These are phyloP conservation scores for Linepithema humile DNA, from an alignment of 1,140 invertebrate genomes.

Conservation along the genomic window DNA sequence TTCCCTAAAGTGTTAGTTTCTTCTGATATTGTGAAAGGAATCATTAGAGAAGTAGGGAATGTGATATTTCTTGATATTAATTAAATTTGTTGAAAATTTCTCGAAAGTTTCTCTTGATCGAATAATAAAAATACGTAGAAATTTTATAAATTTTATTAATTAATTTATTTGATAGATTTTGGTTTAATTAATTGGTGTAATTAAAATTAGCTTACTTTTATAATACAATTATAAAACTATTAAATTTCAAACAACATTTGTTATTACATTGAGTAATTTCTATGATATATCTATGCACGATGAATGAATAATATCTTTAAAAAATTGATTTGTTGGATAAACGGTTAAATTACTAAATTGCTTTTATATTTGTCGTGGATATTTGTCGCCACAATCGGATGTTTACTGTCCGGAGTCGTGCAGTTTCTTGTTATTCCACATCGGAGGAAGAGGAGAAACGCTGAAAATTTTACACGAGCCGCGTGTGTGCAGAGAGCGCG, in stretches of 20 bases:
- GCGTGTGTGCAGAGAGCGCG: conserved; percentile 12
- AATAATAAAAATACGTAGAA: no score
- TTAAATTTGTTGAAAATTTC: no score
- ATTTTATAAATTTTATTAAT: no score
- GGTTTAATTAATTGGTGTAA: no score
- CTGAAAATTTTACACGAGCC: conserved; percentile 27
- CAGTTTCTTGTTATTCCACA: neutral
- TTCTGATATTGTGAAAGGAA: no score
- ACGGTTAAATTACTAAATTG: neutral
- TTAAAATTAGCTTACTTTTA: no score
- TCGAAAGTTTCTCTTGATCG: no score
- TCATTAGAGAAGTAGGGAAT: conserved; percentile 6
- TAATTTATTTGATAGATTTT: no score
- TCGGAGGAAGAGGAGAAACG: neutral
- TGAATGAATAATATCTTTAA: neutral
- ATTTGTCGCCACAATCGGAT: neutral
- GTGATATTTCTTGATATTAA: no score
- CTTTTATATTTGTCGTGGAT: neutral
- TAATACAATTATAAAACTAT: neutral
- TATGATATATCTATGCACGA: neutral
- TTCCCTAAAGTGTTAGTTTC: no score
- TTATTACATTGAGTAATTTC: neutral
- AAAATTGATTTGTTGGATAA: neutral
- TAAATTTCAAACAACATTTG: neutral
- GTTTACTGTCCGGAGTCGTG: neutral